A percentile compares a stretch with the other conserved stretches of the same genome.
These are phyloP conservation scores for Montipora capricornis DNA, from an alignment of 64 coral and sea anemone species.

Conservation along the genomic window DNA sequence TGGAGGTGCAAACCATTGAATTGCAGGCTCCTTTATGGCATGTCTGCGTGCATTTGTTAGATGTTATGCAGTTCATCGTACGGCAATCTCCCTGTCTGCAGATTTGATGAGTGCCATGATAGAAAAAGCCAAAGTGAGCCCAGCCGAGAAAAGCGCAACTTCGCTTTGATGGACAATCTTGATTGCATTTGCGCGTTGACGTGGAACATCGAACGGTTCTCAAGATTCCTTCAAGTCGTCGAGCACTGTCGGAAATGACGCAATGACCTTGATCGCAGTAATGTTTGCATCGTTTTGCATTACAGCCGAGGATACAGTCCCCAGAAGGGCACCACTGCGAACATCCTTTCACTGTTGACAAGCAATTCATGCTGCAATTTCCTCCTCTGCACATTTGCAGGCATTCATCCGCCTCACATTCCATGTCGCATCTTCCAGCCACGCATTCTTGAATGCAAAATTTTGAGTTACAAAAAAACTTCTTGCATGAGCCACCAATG, in stretches of 20 bases:
- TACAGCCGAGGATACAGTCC: slow-evolving; percentile 72
- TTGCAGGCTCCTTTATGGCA: slow-evolving; percentile 78
- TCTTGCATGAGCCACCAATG: slow-evolving; percentile 79
- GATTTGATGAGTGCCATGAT: slow-evolving; percentile 35
- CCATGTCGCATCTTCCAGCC: slow-evolving; percentile 79
- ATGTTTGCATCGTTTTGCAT: slow-evolving; percentile 79
- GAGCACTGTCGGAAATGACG: slow-evolving; percentile 48
- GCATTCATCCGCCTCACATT: slow-evolving; percentile 72
- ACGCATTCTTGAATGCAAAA: slow-evolving; percentile 89
- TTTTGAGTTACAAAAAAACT: slow-evolving; percentile 77
- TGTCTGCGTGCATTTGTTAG: slow-evolving; percentile 69
- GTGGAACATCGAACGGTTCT: slow-evolving; percentile 50
- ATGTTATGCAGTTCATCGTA: slow-evolving; percentile 41
- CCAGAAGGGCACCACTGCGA: slow-evolving; percentile 80
- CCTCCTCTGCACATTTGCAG: slow-evolving; percentile 83
- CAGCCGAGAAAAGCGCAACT: slow-evolving; percentile 77
- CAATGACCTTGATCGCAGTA: slow-evolving; percentile 74
- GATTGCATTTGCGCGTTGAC: slow-evolving; percentile 59
- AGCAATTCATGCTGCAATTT: slow-evolving; percentile 75
- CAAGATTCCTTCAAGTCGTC: slow-evolving; percentile 41
- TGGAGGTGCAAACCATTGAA: slow-evolving; percentile 73
- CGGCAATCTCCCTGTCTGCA: slow-evolving; percentile 67
- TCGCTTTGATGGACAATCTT: slow-evolving; percentile 70
- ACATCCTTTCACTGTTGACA: slow-evolving; percentile 59
- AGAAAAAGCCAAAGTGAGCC: slow-evolving; percentile 15